A percentile compares a stretch with the other conserved stretches of the same genome.
Evolutionary conservation across 2,797 vertebrate species (phyloP).

Genomic region (Neoniphon sammara): DNA sequence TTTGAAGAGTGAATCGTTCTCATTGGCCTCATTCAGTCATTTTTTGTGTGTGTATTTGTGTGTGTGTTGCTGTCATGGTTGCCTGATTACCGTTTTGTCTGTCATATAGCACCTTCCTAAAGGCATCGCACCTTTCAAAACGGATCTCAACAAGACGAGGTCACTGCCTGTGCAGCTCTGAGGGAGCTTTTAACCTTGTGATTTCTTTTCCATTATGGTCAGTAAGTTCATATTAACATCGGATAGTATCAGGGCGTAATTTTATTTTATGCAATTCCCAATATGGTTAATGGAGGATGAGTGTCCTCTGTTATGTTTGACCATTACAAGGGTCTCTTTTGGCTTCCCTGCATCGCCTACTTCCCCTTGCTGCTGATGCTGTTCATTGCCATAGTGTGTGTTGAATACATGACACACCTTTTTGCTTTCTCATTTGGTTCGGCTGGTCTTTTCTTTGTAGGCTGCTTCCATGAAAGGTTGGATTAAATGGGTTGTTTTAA

Average conservation of each 20-base stretch:
- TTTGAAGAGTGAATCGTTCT: neutral
- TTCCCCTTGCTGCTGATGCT: neutral
- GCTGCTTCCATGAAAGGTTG: slow-evolving; percentile 7
- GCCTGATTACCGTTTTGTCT: slow-evolving; percentile 33
- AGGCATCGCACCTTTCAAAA: slow-evolving; percentile 1
- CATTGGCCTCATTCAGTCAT: neutral
- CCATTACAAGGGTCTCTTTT: slow-evolving; percentile 26
- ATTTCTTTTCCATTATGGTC: neutral
- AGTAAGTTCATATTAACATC: slow-evolving; percentile 11
- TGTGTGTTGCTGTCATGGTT: slow-evolving; percentile 9
- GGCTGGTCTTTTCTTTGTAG: slow-evolving; percentile 16
- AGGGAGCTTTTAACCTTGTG: slow-evolving; percentile 2
- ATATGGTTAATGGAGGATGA: slow-evolving; percentile 4
- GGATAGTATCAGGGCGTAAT: neutral
- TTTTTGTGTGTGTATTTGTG: neutral
- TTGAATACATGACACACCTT: slow-evolving; percentile 33
- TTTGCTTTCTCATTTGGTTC: neutral
- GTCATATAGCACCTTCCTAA: slow-evolving; percentile 29
- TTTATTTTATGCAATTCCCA: neutral
- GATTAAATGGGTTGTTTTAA: slow-evolving; percentile 14
- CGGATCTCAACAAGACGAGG: slow-evolving; percentile 22
- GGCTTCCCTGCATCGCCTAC: slow-evolving; percentile 21
- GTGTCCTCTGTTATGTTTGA: slow-evolving; percentile 29
- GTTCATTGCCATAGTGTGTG: neutral
- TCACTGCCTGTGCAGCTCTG: slow-evolving; percentile 4